Conservation (phyloP, 2,113 vertebrate species). For the Pardalotus punctatus region DNA sequence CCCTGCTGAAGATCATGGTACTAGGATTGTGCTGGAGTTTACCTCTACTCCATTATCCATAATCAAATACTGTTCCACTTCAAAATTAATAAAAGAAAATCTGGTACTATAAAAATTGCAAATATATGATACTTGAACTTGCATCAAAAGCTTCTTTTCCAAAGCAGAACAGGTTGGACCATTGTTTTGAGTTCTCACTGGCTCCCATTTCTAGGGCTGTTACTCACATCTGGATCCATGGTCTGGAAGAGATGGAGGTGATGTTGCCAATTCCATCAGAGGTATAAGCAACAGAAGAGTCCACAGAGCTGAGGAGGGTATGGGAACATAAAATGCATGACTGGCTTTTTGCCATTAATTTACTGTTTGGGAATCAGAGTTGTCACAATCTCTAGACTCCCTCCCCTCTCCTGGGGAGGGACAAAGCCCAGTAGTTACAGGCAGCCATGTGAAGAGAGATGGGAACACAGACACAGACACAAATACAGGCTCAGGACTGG, state of each 20-base stretch:
- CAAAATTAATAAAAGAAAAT: neutral
- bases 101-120: neutral
- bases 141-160: neutral
- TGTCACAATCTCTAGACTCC: neutral
- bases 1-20: accelerated
- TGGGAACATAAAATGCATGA: neutral
- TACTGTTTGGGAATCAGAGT: neutral
- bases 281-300: neutral
- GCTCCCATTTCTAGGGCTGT: neutral
- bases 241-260: neutral
- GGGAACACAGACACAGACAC: neutral
- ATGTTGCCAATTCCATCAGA: neutral
- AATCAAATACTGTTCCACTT: neutral
- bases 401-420: neutral
- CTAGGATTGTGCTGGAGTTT: neutral
- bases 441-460: accelerated
- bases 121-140: neutral
- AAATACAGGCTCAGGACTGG: neutral
- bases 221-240: accelerated
- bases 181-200: neutral
- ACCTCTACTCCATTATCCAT: neutral
- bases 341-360: neutral
- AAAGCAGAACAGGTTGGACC: neutral
- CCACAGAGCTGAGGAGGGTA: neutral
- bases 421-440: neutral